Evolutionary conservation across 2,797 vertebrate species (phyloP).

Genomic region (Acropternis orthonyx): DNA sequence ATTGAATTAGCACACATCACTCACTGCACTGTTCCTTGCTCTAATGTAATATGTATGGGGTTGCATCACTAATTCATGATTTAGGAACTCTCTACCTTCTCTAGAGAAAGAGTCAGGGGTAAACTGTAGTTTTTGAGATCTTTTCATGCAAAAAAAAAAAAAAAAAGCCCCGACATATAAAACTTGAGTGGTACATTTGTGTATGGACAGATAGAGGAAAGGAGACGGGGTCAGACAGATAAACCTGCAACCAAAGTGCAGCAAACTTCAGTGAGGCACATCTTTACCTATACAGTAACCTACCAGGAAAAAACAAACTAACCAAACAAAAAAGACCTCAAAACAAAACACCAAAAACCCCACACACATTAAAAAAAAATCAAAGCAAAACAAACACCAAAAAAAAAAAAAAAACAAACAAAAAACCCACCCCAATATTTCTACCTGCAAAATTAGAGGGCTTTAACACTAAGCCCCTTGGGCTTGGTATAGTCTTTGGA

Average conservation of each 20-base stretch:
- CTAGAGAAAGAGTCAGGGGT: not conserved
- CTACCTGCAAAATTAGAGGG: not conserved
- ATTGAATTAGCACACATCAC: not conserved
- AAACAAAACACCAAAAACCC: not conserved
- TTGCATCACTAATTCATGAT: constrained; percentile 23
- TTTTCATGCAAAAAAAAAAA: not conserved
- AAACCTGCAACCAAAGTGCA: not conserved
- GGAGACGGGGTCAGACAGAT: not conserved
- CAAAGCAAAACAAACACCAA: not conserved
- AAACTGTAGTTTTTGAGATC: not conserved
- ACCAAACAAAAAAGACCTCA: not conserved
- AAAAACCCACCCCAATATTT: not conserved
- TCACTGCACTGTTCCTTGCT: not conserved
- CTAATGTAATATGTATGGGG: not conserved
- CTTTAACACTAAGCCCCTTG: too few relatives aligned
- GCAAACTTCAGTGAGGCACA: not conserved
- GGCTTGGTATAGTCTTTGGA: not conserved
- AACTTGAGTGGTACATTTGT: not conserved
- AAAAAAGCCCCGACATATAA: not conserved
- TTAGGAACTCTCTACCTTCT: not conserved
- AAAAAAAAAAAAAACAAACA: too few relatives aligned
- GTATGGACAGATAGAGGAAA: not conserved
- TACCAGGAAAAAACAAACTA: not conserved
- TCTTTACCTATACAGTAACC: not conserved
- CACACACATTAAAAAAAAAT: too few relatives aligned